Percentiles rank a stretch among this genome's conserved stretches.
Conservation (phyloP, 2,113 vertebrate species). For the Montifringilla adamsi region DNA sequence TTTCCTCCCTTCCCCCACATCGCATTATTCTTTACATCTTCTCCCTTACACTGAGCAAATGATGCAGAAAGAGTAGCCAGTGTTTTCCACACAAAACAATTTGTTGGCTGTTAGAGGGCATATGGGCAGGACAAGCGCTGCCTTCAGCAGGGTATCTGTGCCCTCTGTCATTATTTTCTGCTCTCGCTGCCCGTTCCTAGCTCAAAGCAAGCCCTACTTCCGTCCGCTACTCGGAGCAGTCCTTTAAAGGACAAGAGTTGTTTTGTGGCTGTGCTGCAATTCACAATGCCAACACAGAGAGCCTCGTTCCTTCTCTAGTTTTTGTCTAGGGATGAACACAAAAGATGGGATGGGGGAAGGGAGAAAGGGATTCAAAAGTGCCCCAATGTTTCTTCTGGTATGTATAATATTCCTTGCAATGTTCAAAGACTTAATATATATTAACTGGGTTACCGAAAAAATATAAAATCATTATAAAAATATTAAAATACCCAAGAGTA, state of each 20-base stretch:
- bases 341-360: background rate
- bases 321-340: background rate
- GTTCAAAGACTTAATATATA: background rate
- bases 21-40: background rate
- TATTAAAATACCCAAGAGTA: background rate
- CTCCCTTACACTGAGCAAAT: slow-evolving; percentile 6
- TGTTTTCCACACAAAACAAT: slow-evolving; percentile 29
- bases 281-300: background rate
- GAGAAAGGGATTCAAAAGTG: background rate
- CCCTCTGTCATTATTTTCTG: slow-evolving; percentile 47
- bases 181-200: background rate
- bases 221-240: background rate
- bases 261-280: slow-evolving; percentile 12
- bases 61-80: background rate
- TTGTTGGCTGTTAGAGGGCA: slow-evolving; percentile 47
- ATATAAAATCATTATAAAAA: background rate
- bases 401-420: background rate
- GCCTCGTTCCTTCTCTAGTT: background rate
- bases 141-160: slow-evolving; percentile 47
- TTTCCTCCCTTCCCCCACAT: slow-evolving; percentile 1
- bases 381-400: background rate
- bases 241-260: background rate
- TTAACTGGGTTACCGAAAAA: background rate
- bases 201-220: slow-evolving; percentile 38
- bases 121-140: slow-evolving; percentile 8